Base-by-base conservation (phyloP, 1,140 invertebrate species). In the Hylyphantes graminicola region DNA sequence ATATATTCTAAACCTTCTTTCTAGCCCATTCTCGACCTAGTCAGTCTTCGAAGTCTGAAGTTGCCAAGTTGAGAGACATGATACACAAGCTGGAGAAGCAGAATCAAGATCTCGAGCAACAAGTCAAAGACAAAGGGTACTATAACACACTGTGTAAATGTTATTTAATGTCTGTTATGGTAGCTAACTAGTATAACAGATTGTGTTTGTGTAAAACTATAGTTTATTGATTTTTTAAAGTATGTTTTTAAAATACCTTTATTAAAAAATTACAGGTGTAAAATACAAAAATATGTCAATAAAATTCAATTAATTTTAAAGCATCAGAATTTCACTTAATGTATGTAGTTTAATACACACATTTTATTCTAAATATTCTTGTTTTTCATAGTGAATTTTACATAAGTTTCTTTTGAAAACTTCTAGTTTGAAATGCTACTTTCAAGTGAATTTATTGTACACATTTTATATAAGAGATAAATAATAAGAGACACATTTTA, bases 21-120 rank as follows among this genome's bases (percentile, higher is more conserved):
- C 7, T 51, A 83, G 72, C 51, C n/a, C 17, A 65, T 63, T 50
- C 80, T 19, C 74, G 80, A 67, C 13, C 61, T 74, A 83, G 59
- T 74, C 80, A 83, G 19, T 67, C 80, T 15, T 53, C 57, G 48
- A 83, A 83, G 65, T 53, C 57, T 53, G 80, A 83, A 74, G 80
- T 83, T 50, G 15, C 72, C 10, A 83, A 83, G 75, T 50, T 83
- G 53, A 83, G 80, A 83, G 80, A 83, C 53, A 83, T 83, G 51
- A 83, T 83, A 51, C 80, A 83, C 35, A 83, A 83, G 57, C 57
- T 83, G 13, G 80, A 83, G 19, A 83, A 83, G 50, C 61, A 74
- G 67, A 83, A 83, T 19, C 80, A 83, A 54, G 80, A 83, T 35
- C 19, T 83, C 50, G 70, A 83, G 53, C 80, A 74, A n/a, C 80